Conservation (phyloP, 2,888 invertebrate genomes). For the Brachyptera putata region DNA sequence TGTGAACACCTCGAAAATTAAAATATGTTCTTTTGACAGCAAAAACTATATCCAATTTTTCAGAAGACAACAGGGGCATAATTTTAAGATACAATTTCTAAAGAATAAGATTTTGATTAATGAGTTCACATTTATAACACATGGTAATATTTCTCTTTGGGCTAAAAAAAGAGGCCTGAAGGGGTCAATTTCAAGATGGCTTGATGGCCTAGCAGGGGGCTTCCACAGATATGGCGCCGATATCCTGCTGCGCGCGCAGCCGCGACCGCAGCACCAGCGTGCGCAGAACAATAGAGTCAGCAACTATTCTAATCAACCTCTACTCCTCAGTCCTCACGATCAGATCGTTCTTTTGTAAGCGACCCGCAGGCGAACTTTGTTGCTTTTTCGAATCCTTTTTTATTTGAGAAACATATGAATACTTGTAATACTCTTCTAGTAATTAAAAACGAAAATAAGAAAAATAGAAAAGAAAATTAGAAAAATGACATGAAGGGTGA, state of each 20-base stretch:
- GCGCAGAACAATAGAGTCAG: slow-evolving; percentile 25
- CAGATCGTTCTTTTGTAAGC: not conserved
- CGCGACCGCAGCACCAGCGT: not conserved
- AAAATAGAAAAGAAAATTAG: slow-evolving; percentile 1
- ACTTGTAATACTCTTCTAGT: slow-evolving; percentile 12
- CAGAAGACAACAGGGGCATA: slow-evolving; percentile 20
- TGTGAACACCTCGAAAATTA: no score
- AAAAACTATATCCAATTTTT: slow-evolving; percentile 18
- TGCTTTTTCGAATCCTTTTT: slow-evolving; percentile 16
- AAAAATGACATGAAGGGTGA: slow-evolving; percentile 7
- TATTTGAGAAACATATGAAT: slow-evolving; percentile 12
- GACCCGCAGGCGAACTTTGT: slow-evolving; percentile 7
- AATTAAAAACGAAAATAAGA: slow-evolving; percentile 17
- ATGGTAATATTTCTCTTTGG: slow-evolving; percentile 21
- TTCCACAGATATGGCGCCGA: slow-evolving; percentile 16
- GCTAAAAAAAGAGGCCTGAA: slow-evolving; percentile 10
- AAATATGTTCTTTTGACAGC: slow-evolving; percentile 14
- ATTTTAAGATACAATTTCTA: slow-evolving; percentile 21
- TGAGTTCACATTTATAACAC: slow-evolving; percentile 23
- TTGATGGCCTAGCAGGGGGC: slow-evolving; percentile 22
- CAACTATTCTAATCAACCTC: slow-evolving; percentile 12
- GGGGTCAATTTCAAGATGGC: slow-evolving; percentile 29
- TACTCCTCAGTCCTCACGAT: not conserved
- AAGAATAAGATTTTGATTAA: slow-evolving; percentile 21
- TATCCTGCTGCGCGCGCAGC: slow-evolving; percentile 17